A percentile compares a stretch with the other conserved stretches of the same genome.
Conservation (phyloP, 2,888 invertebrate species). For the Diplolepis rosae region DNA sequence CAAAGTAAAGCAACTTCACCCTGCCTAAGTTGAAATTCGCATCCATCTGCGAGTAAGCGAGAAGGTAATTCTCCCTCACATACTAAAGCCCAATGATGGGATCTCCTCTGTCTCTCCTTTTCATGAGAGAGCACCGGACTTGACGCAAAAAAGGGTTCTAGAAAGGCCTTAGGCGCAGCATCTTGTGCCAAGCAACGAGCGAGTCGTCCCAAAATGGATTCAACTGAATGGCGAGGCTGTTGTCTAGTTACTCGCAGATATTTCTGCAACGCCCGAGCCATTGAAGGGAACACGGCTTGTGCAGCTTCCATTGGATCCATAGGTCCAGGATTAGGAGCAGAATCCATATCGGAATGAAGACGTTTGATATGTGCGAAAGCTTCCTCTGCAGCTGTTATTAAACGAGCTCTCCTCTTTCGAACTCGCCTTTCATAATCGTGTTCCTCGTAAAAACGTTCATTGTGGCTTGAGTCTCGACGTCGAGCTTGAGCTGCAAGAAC, state of each 20-base stretch:
- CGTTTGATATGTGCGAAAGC: conserved; percentile 98
- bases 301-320: conserved; percentile 98
- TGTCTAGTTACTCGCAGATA: conserved; percentile 96
- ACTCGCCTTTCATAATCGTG: conserved; percentile 96
- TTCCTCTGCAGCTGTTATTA: conserved; percentile 96
- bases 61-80: conserved; percentile 92
- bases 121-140: conserved; percentile 91
- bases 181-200: conserved; percentile 95
- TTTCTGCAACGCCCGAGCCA: conserved; percentile 97
- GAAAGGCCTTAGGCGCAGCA: conserved; percentile 94
- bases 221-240: conserved; percentile 96
- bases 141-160: conserved; percentile 93
- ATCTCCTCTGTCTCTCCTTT: conserved; percentile 82
- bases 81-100: conserved; percentile 97
- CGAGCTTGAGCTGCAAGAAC: conserved; percentile 82
- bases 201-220: conserved; percentile 92
- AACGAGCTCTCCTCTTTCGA: conserved; percentile 90
- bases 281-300: conserved; percentile 96
- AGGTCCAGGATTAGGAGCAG: conserved; percentile 80
- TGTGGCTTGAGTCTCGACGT: conserved; percentile 93
- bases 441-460: conserved; percentile 98
- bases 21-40: conserved; percentile 93
- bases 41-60: conserved; percentile 86
- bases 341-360: conserved; percentile 82
- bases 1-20: conserved; percentile 94